Evolutionary conservation across 2,113 vertebrate species (phyloP).

Genomic region (Xiphias gladius): DNA sequence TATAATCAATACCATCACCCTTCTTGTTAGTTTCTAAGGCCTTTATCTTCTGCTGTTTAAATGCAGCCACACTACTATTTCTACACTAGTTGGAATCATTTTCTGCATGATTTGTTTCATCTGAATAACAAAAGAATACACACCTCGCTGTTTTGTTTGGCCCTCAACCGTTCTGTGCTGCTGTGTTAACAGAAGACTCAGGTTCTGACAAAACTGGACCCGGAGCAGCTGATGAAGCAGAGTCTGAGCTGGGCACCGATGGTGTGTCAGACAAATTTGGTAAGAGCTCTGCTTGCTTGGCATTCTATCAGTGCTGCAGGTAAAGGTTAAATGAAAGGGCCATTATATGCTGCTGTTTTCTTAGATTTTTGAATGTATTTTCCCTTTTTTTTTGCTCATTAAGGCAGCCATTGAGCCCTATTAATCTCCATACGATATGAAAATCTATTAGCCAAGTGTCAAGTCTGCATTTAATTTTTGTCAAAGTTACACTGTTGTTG

Average conservation of each 20-base stretch:
- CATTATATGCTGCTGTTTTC: neutral
- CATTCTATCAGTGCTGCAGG: neutral
- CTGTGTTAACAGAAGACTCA: conserved; percentile 86
- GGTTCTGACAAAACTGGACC: conserved; percentile 85
- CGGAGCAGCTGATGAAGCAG: conserved; percentile 67
- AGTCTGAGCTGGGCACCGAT: conserved; percentile 84
- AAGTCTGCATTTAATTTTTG: neutral
- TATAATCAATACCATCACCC: conserved; percentile 7
- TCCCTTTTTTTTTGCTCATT: neutral
- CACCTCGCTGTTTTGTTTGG: neutral
- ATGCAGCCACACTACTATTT: neutral
- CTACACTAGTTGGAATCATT: neutral
- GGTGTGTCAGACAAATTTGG: conserved; percentile 89
- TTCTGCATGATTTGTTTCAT: neutral
- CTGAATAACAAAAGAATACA: neutral
- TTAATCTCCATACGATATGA: neutral
- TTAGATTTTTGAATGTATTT: neutral
- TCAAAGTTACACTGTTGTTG: neutral
- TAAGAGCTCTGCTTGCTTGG: conserved; percentile 75
- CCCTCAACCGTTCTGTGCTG: neutral
- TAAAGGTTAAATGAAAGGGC: neutral
- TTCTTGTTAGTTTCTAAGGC: neutral
- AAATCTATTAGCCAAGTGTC: neutral
- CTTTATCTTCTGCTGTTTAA: neutral
- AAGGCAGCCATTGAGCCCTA: neutral